Base-by-base conservation (phyloP, 2,113 vertebrate species). In the Sander lucioperca region DNA sequence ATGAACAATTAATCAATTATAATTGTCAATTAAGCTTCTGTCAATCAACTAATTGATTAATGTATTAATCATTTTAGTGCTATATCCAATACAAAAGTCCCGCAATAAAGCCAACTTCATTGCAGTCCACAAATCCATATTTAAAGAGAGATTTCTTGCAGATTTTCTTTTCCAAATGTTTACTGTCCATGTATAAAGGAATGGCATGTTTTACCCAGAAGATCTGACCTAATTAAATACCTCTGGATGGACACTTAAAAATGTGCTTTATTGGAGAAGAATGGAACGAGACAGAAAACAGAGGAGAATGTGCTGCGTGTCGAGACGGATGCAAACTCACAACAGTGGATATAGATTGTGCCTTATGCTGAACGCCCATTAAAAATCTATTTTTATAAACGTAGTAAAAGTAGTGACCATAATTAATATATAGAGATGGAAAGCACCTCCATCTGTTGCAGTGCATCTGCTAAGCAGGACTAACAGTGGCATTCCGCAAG, bases 301-400 rank as follows among this genome's bases (percentile, higher is more conserved):
- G 36, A 74, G 45, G 30, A 70, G 25, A 53, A 87, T 21, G 27
- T 6, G 65, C 39, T 47, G n/a, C 3, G 25, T 19, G 56, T 79
- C 75, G 64, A 16, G 47, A 64, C 81, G 50, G 79, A 85, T 77
- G 80, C 75, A 73, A 69, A 86, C 23, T 74, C n/a, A 67, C 69
- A 73, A 18, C 54, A 13, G 80, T 72, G 27, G 33, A n/a, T 59
- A 50, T 11, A 15, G 48, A 58, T 6, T 3, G 1, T 61, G 43
- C 53, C 67, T 75, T 74, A 73, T 75, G 72, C 80, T 12, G 25
- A 72, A 67, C 3, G n/a, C 39, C 76, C 64, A 72, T 78, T 77
- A 36, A 80, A 74, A 82, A 88, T 89, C 21, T 0, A 91, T 82
- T 72, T 88, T 85, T 87, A 85, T 56, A 78, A 27, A 75, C 48